Conservation (phyloP, 2,797 vertebrate species). For the Takifugu rubripes region DNA sequence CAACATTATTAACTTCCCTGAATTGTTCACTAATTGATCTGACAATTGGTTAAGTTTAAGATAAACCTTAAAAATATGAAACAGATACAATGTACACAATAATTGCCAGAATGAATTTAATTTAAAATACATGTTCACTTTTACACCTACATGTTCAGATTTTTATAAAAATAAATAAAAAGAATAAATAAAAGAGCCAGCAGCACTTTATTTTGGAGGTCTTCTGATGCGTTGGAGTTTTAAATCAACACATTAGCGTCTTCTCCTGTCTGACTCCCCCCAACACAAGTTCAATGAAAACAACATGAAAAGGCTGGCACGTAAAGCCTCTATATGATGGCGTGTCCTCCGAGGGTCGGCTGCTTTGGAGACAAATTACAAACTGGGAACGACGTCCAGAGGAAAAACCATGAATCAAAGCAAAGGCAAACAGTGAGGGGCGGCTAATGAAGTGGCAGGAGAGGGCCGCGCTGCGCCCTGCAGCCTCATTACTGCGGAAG, state of each 20-base stretch:
- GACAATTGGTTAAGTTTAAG: no score
- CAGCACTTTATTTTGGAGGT: neutral
- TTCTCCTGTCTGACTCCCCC: constrained; percentile 5
- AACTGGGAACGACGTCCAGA: constrained; percentile 31
- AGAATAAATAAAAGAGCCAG: neutral
- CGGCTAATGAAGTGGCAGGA: constrained; percentile 54
- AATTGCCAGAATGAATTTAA: neutral
- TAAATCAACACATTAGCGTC: neutral
- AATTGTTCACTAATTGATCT: no score
- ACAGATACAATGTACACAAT: neutral
- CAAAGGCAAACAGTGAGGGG: constrained; percentile 49
- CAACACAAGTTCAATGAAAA: constrained; percentile 5
- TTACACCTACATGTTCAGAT: no score
- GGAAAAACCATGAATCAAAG: constrained; percentile 53
- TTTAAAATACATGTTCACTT: neutral
- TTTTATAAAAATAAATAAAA: neutral
- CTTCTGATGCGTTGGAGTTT: constrained; percentile 6
- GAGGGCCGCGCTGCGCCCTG: constrained; percentile 30
- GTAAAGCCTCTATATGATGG: constrained; percentile 13
- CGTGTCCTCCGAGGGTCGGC: constrained; percentile 31
- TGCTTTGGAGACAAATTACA: constrained; percentile 49
- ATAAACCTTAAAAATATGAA: no score
- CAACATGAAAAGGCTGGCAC: constrained; percentile 4
- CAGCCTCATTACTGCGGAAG: constrained; percentile 43
- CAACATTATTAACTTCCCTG: no score